Conservation (phyloP, 2,888 invertebrate genomes). For the Dryobota labecula region DNA sequence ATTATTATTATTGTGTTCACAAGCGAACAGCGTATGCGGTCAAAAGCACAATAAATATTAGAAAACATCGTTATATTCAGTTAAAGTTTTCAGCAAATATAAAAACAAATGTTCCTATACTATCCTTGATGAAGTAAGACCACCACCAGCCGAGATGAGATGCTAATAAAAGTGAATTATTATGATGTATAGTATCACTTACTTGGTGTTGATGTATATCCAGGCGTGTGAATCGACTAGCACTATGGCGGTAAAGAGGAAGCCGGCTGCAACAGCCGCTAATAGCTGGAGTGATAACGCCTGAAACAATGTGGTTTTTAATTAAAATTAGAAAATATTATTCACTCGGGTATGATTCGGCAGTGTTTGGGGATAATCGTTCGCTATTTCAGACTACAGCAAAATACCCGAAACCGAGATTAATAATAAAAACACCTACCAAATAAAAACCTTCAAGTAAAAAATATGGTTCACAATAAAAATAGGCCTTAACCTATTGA, state of each 20-base stretch:
- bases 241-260: constrained; percentile 97
- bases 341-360: not conserved
- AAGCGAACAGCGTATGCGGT: not conserved
- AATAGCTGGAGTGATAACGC: constrained; percentile 96
- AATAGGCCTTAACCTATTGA: too few species aligned
- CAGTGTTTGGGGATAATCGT: not conserved
- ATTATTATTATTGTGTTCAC: too few species aligned
- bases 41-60: constrained; percentile 11
- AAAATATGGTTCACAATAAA: too few species aligned
- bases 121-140: constrained; percentile 13
- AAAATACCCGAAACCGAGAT: too few species aligned
- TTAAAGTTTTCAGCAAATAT: constrained; percentile 2
- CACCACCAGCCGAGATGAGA: constrained; percentile 42
- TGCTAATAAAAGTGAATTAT: not conserved
- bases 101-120: constrained; percentile 4
- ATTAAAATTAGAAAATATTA: not conserved
- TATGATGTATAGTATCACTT: constrained; percentile 67
- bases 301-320: constrained; percentile 71
- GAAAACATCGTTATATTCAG: constrained; percentile 3
- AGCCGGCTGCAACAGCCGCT: constrained; percentile 96
- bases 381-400: not conserved
- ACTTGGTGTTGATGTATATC: constrained; percentile 98
- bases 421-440: too few species aligned
- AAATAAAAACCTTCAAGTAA: too few species aligned
- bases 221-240: constrained; percentile 99